Evolutionary conservation across 1,140 invertebrate genomes (phyloP), one percentile per base, ranked within the genome.

Genomic region (Onthophagus taurus): DNA sequence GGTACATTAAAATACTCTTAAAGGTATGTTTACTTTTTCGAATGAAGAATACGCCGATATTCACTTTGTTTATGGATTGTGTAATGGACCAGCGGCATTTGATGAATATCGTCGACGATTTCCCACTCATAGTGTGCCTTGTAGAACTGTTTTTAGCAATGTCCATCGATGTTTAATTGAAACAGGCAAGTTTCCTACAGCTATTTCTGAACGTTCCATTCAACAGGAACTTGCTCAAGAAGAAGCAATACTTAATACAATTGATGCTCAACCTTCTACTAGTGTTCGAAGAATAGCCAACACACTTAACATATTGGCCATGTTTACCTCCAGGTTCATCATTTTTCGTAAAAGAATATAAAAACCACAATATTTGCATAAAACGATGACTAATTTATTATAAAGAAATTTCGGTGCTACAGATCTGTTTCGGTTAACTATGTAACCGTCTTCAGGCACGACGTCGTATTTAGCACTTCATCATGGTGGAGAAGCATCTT

Each of bases 151-250:
- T 36, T 36, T 36, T 20, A 36, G 17, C 34, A 36, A 41, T 41
- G 1, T 29, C 38, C 38, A 41, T 41, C 38, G 20, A 26, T 41
- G n/a, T 41, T 41, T 41, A 41, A 14, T 9, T n/a, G 23, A 41
- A 41, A 29, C 13, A 26, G 21, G 37, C 19, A n/a, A n/a, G n/a
- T n/a, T n/a, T n/a, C n/a, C n/a, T n/a, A n/a, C n/a, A n/a, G n/a
- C n/a, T n/a, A n/a, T 18, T 41, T 41, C 23, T 41, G 26, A 41
- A 41, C 38, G 13, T 29, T 18, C 38, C 38, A 23, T 41, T 2
- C 38, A 41, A 41, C 26, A 41, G 14, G 38, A 36, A 36, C 34
- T 1, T 36, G 34, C 16, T 36, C 17, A 20, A 7, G 21, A 29
- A 41, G 38, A 29, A 26, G 26, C 4, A 41, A 41, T 41, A n/a